Conservation (phyloP, 2,888 invertebrate genomes). For the Sclerodermus sp. region DNA sequence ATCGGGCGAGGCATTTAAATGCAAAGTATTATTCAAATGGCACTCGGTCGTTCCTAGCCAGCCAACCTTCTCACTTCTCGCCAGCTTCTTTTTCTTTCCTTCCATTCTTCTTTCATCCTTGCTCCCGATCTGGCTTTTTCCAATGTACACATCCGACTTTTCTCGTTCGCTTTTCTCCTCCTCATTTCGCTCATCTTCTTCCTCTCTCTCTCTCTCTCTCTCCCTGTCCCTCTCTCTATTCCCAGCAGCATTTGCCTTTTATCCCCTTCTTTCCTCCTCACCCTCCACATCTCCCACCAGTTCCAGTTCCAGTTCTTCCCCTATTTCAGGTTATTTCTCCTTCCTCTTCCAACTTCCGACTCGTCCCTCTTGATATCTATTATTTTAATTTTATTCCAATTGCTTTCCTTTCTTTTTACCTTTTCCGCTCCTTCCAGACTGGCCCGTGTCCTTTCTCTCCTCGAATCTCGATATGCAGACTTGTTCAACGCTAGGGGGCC, state of each 20-base stretch:
- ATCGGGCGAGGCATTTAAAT: constrained; percentile 53
- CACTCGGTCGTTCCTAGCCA: constrained; percentile 21
- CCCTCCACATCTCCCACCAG: constrained; percentile 14
- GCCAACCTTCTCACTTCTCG: constrained; percentile 8
- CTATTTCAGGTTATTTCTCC: not conserved
- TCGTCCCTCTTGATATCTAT: constrained; percentile 4
- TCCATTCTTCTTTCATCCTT: not conserved
- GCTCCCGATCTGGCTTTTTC: not conserved
- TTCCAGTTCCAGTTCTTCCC: constrained; percentile 2
- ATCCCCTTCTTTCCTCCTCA: constrained; percentile 10
- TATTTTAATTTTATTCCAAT: constrained; percentile 3
- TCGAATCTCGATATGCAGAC: too few relatives aligned
- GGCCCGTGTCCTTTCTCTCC: too few relatives aligned
- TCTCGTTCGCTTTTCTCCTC: not conserved
- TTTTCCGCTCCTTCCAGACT: not conserved
- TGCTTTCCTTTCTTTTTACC: constrained; percentile 4
- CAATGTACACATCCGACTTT: not conserved
- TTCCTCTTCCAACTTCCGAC: not conserved
- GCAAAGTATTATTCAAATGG: constrained; percentile 57
- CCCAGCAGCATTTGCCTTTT: not conserved
- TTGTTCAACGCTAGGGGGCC: constrained; percentile 5
- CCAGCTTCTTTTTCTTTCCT: constrained; percentile 5
- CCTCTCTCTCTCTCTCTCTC: constrained; percentile 8
- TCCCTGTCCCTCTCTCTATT: not conserved
- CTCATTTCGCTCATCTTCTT: constrained; percentile 6